Percentiles rank a stretch among this genome's conserved stretches.
phyloP scores from a whole-genome alignment of 2,797 vertebrate genomes.

The Cottoperca gobio region DNA sequence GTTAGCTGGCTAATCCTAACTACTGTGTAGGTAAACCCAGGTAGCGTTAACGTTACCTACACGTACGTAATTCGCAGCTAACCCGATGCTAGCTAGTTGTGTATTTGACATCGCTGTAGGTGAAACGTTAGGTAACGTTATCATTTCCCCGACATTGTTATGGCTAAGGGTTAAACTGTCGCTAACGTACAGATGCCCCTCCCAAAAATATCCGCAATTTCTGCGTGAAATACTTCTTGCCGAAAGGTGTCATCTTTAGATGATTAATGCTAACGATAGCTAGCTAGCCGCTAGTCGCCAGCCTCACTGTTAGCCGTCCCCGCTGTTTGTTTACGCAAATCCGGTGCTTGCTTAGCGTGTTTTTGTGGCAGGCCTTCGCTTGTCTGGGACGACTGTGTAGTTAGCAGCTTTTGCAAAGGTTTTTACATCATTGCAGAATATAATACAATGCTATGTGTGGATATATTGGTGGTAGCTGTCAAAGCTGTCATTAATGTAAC shows the following conservation, averaged over 20 bases:
- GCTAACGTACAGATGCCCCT: not conserved
- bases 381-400: not conserved
- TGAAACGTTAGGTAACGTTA: constrained; percentile 1
- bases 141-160: not conserved
- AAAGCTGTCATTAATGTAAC: not conserved
- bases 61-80: not conserved
- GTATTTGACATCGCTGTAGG: not conserved
- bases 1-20: constrained; percentile 41
- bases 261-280: not conserved
- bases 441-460: no score
- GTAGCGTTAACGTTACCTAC: not conserved
- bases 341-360: constrained; percentile 35
- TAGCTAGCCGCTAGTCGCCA: not conserved
- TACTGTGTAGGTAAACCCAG: constrained; percentile 1
- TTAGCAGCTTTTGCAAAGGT: not conserved
- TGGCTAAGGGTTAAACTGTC: not conserved
- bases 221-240: not conserved
- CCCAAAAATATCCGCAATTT: accelerated
- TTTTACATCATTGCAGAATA: not conserved
- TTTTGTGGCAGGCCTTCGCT: constrained; percentile 40
- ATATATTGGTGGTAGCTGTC: not conserved
- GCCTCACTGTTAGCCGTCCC: not conserved
- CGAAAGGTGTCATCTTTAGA: not conserved
- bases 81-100: no score
- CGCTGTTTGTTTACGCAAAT: constrained; percentile 47